These are phyloP conservation scores for Agrotis segetum DNA, from an alignment of 2,888 invertebrate species.

Conservation along the genomic window DNA sequence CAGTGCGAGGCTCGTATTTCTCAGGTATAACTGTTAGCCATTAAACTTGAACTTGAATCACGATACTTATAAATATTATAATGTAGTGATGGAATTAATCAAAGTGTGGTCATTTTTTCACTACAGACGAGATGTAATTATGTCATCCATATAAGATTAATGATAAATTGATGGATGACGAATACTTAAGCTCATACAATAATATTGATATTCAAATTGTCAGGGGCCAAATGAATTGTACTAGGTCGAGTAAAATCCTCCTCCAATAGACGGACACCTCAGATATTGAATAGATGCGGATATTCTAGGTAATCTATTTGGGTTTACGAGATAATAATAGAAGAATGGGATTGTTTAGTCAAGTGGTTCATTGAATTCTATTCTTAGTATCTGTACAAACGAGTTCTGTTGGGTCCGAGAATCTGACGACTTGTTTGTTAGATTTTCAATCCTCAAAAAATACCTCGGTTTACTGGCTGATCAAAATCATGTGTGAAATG, in stretches of 20 bases:
- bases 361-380: conserved; percentile 46
- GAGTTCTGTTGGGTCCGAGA: conserved; percentile 24
- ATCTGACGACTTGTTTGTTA: conserved; percentile 15
- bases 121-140: not conserved
- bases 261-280: conserved; percentile 8
- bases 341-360: conserved; percentile 58
- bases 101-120: not conserved
- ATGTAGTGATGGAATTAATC: conserved; percentile 6
- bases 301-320: conserved; percentile 57
- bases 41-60: conserved; percentile 43
- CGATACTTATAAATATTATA: not conserved
- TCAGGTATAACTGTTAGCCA: conserved; percentile 28
- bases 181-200: conserved; percentile 4
- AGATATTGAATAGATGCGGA: conserved; percentile 43
- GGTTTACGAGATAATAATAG: conserved; percentile 55
- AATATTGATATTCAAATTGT: conserved; percentile 5
- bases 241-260: not conserved
- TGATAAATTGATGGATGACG: conserved; percentile 17
- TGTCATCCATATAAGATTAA: conserved; percentile 1
- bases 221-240: not conserved
- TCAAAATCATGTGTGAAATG: not conserved
- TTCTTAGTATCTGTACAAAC: conserved; percentile 51
- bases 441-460: not conserved
- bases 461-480: not conserved
- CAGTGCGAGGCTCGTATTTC: conserved; percentile 34